These are phyloP conservation scores for Lacanobia oleracea DNA, from an alignment of 2,888 invertebrate genomes.

Conservation along the genomic window DNA sequence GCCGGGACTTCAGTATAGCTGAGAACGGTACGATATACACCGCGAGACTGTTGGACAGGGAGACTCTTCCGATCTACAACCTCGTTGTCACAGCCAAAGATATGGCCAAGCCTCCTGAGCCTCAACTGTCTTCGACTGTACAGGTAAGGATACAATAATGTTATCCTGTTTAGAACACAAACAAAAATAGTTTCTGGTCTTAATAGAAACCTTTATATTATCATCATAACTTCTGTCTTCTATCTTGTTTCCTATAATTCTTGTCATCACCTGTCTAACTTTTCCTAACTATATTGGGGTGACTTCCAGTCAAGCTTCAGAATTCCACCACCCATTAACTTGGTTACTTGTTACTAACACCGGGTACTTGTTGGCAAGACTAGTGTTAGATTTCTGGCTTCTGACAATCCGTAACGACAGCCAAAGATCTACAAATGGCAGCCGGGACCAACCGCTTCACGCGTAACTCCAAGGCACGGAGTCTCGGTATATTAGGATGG, in stretches of 20 bases:
- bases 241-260: constrained; percentile 3
- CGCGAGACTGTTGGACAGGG: constrained; percentile 94
- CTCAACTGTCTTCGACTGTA: constrained; percentile 95
- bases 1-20: constrained; percentile 94
- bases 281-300: too few species aligned
- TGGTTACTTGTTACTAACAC: too few species aligned
- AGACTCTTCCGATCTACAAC: constrained; percentile 95
- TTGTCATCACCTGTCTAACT: neutral
- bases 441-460: neutral
- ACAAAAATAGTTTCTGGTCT: neutral
- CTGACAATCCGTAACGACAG: too few species aligned
- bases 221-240: neutral
- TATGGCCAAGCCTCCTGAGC: constrained; percentile 93
- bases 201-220: neutral
- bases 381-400: too few species aligned
- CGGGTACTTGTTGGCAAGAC: too few species aligned
- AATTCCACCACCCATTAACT: too few species aligned
- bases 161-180: neutral
- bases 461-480: too few species aligned
- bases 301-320: too few species aligned
- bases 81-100: constrained; percentile 96
- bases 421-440: too few species aligned
- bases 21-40: constrained; percentile 96
- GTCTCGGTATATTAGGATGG: too few species aligned
- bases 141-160: constrained; percentile 89